Conservation (phyloP, 2,888 invertebrate genomes). For the Brachyptera putata region DNA sequence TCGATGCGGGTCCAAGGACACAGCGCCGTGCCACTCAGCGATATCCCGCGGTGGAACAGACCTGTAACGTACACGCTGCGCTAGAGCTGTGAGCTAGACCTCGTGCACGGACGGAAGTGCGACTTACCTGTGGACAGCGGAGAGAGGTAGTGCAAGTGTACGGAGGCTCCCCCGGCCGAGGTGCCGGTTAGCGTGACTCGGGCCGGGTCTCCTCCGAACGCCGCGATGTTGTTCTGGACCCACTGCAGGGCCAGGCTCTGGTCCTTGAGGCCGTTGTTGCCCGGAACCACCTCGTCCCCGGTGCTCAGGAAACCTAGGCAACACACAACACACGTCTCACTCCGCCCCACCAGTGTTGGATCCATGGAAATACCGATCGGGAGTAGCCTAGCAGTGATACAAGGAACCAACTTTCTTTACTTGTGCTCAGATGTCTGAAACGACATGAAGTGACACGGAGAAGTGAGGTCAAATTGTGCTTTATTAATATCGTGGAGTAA, state of each 20-base stretch:
- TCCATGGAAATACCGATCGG: too few species aligned
- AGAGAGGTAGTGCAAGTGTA: slow-evolving; percentile 66
- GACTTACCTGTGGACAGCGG: slow-evolving; percentile 56
- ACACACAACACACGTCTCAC: too few species aligned
- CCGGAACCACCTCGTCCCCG: slow-evolving; percentile 62
- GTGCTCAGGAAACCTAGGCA: slow-evolving; percentile 74
- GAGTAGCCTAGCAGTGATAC: too few species aligned
- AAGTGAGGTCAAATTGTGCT: too few species aligned
- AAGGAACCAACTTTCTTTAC: too few species aligned
- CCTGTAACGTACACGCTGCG: too few species aligned
- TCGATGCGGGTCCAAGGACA: slow-evolving; percentile 57
- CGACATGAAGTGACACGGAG: too few species aligned
- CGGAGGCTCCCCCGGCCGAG: slow-evolving; percentile 71
- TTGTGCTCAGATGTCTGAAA: too few species aligned
- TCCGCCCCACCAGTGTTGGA: too few species aligned
- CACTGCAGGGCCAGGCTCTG: slow-evolving; percentile 66
- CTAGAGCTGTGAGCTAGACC: too few species aligned
- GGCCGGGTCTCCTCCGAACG: slow-evolving; percentile 67
- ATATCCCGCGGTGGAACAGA: slow-evolving; percentile 59
- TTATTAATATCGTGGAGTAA: too few species aligned
- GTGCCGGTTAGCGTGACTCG: slow-evolving; percentile 64
- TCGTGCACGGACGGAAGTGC: too few species aligned
- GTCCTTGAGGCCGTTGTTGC: slow-evolving; percentile 71
- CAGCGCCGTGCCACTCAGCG: slow-evolving; percentile 66
- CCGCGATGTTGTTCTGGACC: slow-evolving; percentile 62